phyloP scores from a whole-genome alignment of 2,113 vertebrate species.

The Otis tarda region DNA sequence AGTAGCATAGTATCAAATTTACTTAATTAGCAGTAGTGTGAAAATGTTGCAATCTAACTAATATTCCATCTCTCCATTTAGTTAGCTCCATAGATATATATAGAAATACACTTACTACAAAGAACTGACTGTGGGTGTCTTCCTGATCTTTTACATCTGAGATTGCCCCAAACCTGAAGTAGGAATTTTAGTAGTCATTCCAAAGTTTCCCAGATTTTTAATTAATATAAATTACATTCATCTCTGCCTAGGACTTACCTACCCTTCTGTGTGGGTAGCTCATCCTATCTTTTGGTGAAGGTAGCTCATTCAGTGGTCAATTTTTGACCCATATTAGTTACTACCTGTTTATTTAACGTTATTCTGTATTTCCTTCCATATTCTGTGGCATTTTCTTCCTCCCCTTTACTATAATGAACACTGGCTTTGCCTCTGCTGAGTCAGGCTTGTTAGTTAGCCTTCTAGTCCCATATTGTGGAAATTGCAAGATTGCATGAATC shows the following conservation, averaged over 20 bases:
- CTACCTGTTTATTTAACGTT: background rate
- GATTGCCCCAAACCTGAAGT: background rate
- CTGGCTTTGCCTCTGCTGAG: background rate
- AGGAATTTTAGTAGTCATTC: background rate
- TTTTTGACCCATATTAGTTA: background rate
- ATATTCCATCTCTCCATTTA: background rate
- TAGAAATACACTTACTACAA: background rate
- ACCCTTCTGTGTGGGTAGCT: background rate
- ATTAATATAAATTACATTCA: background rate
- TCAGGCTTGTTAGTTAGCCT: background rate
- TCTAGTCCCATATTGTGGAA: background rate
- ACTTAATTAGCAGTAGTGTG: background rate
- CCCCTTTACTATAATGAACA: background rate
- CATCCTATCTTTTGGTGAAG: background rate
- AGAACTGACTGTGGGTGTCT: background rate
- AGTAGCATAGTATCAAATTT: background rate
- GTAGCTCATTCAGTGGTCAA: background rate
- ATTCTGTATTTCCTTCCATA: background rate
- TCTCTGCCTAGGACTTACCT: background rate
- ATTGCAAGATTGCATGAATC: background rate
- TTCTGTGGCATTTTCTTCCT: background rate
- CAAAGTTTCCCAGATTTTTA: background rate
- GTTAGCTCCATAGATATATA: background rate
- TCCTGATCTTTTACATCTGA: background rate
- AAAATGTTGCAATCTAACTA: background rate